Evolutionary conservation across 2,888 invertebrate species (phyloP).

Genomic region (Trachelus stipa): DNA sequence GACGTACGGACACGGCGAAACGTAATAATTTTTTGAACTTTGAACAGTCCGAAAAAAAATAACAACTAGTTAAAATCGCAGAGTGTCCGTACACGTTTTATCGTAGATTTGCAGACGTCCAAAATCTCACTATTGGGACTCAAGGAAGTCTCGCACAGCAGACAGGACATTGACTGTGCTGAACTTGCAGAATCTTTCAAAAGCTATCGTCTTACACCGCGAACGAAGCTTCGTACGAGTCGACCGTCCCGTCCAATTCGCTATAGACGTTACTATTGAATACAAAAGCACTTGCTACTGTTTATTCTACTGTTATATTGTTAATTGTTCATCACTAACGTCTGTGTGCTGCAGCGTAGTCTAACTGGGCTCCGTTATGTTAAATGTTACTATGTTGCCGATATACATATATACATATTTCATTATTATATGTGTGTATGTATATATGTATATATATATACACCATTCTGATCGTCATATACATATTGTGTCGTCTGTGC

Average conservation of each 20-base stretch:
- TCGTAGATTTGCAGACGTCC: neutral
- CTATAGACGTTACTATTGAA: neutral
- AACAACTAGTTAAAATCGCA: neutral
- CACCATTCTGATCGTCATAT: slow-evolving; percentile 14
- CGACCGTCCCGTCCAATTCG: neutral
- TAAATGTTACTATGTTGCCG: slow-evolving; percentile 5
- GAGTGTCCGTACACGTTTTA: neutral
- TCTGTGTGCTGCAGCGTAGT: slow-evolving; percentile 28
- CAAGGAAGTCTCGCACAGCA: neutral
- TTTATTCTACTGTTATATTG: slow-evolving; percentile 8
- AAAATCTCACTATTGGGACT: neutral
- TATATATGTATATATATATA: slow-evolving; percentile 11
- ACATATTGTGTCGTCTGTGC: slow-evolving; percentile 23
- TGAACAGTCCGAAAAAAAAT: no score
- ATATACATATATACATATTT: slow-evolving; percentile 11
- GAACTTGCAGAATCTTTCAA: neutral
- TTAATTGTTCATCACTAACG: slow-evolving; percentile 25
- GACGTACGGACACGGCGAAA: neutral
- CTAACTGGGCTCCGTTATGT: slow-evolving; percentile 19
- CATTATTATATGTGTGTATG: neutral
- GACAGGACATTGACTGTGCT: neutral
- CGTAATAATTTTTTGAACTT: no score
- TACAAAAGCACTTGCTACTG: neutral
- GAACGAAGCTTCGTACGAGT: neutral
- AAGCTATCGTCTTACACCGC: neutral